Base-by-base conservation (phyloP, 2,797 vertebrate genomes). In the Phylloscopus collybita region DNA sequence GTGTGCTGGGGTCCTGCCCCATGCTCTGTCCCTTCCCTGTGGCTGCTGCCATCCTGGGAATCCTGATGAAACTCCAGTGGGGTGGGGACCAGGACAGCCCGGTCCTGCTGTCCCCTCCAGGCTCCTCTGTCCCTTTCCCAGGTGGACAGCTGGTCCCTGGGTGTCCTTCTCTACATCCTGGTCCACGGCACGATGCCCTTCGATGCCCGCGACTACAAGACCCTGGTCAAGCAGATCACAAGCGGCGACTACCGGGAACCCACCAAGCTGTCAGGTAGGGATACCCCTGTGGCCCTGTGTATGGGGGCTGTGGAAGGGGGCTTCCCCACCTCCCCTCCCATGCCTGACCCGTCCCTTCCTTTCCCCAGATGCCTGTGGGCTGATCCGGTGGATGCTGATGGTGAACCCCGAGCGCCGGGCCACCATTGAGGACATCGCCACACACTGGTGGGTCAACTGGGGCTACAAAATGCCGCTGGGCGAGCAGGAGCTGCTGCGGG, bases 401-500 rank as follows among this genome's bases (percentile, higher is more conserved):
- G 99, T 99, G 85, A 99, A 99, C 97, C 99, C 99, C 0, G 99
- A 98, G 78, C 98, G 99, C 59, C 98, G 99, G 57, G 99, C 99
- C 65, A 99, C 98, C 26, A 96, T 99, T 38, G 98, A 99, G 84
- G 99, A 99, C 79, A 99, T 99, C 4, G 98, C 98, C 30, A 98
- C 98, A 22, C 99, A 99, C 94, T 99, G 99, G 99, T 99, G 99
- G 99, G 98, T 99, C 62, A 99, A 99, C 98, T 99, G 99, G 99
- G 99, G 99, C 83, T 99, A 99, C 82, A 96, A 94, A 80, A 93
- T 95, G 89, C 97, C 98, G 0, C 36, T 99, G 1, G 97, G 97
- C 7, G 98, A 99, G 93, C 97, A 97, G 32, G 98, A 98, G 86
- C 90, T 86, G n/a, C 44, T 75, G 85, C 45, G 80, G 22, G 86